A percentile compares a stretch with the other conserved stretches of the same genome.
Evolutionary conservation across 2,888 invertebrate species (phyloP).

Genomic region (Tenthredo mesomela): DNA sequence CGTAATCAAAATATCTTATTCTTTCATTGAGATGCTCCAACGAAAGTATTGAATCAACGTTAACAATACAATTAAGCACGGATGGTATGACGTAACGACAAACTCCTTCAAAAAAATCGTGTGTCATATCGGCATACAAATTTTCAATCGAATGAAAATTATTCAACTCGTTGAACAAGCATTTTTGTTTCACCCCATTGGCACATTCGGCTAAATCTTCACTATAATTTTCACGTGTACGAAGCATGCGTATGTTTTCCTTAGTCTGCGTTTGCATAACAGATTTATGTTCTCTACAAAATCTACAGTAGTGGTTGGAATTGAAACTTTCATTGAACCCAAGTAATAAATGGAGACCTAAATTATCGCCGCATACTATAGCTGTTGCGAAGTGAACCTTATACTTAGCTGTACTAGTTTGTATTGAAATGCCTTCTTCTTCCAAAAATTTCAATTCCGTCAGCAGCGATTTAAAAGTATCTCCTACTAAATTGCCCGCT

Average conservation of each 20-base stretch:
- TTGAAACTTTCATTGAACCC: constrained; percentile 59
- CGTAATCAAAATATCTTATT: constrained; percentile 52
- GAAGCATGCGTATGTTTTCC: neutral
- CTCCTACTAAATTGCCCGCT: constrained; percentile 40
- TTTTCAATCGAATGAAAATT: constrained; percentile 9
- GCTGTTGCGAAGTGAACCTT: constrained; percentile 57
- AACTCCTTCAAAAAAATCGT: constrained; percentile 53
- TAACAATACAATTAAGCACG: constrained; percentile 24
- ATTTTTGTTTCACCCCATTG: constrained; percentile 35
- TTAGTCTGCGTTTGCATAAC: neutral
- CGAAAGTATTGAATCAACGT: neutral
- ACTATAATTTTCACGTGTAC: neutral
- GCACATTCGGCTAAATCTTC: neutral
- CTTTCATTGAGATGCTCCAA: constrained; percentile 49
- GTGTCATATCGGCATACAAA: constrained; percentile 39
- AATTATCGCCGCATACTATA: constrained; percentile 56
- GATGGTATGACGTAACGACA: constrained; percentile 29
- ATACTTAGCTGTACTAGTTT: constrained; percentile 36
- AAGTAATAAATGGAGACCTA: constrained; percentile 40
- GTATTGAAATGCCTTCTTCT: constrained; percentile 46
- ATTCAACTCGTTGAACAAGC: constrained; percentile 4
- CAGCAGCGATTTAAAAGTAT: constrained; percentile 44
- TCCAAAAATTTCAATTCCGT: constrained; percentile 54
- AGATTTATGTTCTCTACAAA: neutral
- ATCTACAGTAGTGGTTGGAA: constrained; percentile 31